Conservation (phyloP, 2,888 invertebrate genomes). For the Coremacera marginata region DNA sequence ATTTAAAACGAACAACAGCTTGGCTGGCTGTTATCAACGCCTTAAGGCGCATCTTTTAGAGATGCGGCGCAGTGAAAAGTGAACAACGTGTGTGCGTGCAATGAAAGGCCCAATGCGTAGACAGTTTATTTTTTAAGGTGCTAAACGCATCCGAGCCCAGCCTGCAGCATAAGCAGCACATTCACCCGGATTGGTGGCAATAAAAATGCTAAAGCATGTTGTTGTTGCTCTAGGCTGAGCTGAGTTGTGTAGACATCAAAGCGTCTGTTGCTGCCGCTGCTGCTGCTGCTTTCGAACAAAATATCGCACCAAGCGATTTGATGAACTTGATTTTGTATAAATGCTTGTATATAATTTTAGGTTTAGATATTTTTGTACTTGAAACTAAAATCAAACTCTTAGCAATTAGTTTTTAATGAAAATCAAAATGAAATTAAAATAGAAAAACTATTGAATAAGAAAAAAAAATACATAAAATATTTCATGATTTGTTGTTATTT, state of each 20-base stretch:
- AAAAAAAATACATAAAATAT: neutral
- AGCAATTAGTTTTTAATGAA: constrained; percentile 34
- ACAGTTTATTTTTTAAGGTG: too few relatives aligned
- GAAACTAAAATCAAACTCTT: constrained; percentile 29
- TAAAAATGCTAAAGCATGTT: neutral
- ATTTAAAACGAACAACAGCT: constrained; percentile 33
- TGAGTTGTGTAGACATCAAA: neutral
- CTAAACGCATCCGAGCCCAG: too few relatives aligned
- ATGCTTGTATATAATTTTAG: constrained; percentile 38
- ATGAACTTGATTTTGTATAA: constrained; percentile 14
- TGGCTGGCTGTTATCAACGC: constrained; percentile 24
- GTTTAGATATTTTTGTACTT: constrained; percentile 54
- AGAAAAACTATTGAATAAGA: constrained; percentile 24
- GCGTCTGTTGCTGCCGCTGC: neutral
- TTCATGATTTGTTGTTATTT: too few relatives aligned
- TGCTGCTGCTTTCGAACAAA: neutral
- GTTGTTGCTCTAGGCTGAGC: constrained; percentile 2
- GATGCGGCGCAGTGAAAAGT: neutral
- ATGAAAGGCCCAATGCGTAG: too few relatives aligned
- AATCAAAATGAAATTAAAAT: constrained; percentile 14
- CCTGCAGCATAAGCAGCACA: too few relatives aligned
- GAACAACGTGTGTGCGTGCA: too few relatives aligned
- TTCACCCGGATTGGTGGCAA: neutral
- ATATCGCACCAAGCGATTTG: neutral
- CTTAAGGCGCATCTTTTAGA: neutral